Evolutionary conservation across 2,888 invertebrate species (phyloP).

Genomic region (Thecocarcelia acutangulata): DNA sequence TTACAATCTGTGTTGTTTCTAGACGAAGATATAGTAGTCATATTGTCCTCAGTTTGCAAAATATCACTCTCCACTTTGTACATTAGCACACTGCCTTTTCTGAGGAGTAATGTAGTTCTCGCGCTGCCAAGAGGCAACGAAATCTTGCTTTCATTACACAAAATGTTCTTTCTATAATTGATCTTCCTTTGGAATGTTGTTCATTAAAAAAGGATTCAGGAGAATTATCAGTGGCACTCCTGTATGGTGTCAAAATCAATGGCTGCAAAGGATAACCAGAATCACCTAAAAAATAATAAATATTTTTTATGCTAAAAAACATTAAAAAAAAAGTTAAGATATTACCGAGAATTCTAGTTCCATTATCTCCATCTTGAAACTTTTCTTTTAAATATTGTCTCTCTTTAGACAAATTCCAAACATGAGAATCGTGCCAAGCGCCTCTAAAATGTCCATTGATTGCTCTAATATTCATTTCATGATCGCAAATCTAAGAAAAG

Average conservation of each 20-base stretch:
- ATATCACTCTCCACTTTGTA: background rate
- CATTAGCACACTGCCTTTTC: slow-evolving; percentile 12
- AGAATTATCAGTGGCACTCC: background rate
- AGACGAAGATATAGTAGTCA: background rate
- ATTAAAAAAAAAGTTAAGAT: background rate
- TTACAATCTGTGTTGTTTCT: background rate
- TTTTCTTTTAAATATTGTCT: slow-evolving; percentile 3
- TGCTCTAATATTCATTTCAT: slow-evolving; percentile 12
- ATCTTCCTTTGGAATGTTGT: background rate
- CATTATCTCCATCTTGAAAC: background rate
- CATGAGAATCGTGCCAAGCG: slow-evolving; percentile 23
- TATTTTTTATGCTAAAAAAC: background rate
- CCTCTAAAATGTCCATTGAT: slow-evolving; percentile 23
- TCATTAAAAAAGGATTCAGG: background rate
- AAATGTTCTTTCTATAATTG: background rate
- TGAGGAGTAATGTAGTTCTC: slow-evolving; percentile 6
- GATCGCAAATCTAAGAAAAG: slow-evolving; percentile 16
- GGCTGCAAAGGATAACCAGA: background rate
- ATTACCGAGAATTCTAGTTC: slow-evolving; percentile 20
- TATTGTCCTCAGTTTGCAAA: slow-evolving; percentile 15
- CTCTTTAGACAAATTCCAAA: slow-evolving; percentile 21
- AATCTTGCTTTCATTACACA: slow-evolving; percentile 1
- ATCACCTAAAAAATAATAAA: background rate
- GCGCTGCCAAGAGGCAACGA: slow-evolving; percentile 10
- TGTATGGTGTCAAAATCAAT: slow-evolving; percentile 9